Percentiles rank a stretch among this genome's conserved stretches.
Conservation (phyloP, 64 coral and sea anemone species). For the Stylophora pistillata region DNA sequence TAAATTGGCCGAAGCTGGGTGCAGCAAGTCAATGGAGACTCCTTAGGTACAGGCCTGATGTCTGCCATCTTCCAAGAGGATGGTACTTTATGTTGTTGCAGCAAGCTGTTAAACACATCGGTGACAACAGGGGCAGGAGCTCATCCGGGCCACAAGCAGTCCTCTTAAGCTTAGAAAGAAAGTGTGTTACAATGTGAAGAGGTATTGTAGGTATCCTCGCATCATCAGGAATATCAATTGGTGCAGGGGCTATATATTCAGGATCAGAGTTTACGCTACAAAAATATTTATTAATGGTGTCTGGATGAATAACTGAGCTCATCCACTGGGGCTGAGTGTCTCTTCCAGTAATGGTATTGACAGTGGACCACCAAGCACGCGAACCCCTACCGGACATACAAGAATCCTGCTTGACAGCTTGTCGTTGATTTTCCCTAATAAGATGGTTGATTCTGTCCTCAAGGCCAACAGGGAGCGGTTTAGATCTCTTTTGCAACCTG, state of each 20-base stretch:
- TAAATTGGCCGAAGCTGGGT: not conserved
- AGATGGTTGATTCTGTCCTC: no score
- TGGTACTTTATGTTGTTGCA: conserved; percentile 48
- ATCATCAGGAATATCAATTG: not conserved
- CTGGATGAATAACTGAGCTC: conserved; percentile 5
- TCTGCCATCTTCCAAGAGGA: conserved; percentile 54
- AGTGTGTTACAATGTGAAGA: conserved; percentile 29
- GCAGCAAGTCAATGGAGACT: conserved; percentile 4
- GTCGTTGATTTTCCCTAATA: no score
- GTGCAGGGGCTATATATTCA: not conserved
- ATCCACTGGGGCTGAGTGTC: no score
- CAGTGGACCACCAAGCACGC: no score
- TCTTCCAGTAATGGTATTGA: no score
- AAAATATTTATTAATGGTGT: conserved; percentile 28
- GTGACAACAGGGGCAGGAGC: conserved; percentile 41
- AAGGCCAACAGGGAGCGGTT: no score
- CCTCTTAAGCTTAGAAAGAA: not conserved
- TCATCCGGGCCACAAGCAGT: not conserved
- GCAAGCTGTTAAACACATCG: conserved; percentile 39
- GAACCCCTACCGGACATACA: no score
- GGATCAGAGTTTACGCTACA: conserved; percentile 9
- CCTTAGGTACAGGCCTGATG: conserved; percentile 45
- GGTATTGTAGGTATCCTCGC: conserved; percentile 38
- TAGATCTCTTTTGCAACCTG: no score
- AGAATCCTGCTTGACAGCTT: no score